Evolutionary conservation across 30 jellyfish, hydroid and myxozoan genomes (phyloP).

Genomic region (Mastigias papua): DNA sequence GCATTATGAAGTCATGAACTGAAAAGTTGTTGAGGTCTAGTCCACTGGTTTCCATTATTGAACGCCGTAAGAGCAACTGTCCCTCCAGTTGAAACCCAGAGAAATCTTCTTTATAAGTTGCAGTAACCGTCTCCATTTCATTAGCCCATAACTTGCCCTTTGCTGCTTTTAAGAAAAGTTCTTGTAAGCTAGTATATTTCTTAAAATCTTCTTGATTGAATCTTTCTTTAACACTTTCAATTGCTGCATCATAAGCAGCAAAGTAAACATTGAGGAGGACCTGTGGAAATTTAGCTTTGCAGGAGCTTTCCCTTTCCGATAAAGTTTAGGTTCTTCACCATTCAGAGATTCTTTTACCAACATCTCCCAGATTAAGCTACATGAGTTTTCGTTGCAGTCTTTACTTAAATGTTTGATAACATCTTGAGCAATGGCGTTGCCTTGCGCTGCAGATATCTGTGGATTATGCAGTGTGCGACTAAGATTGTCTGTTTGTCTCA

Average conservation of each 20-base stretch:
- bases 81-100: background rate
- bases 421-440: slow-evolving; percentile 41
- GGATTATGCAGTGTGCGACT: slow-evolving; percentile 59
- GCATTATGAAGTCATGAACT: slow-evolving; percentile 25
- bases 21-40: slow-evolving; percentile 10
- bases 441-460: slow-evolving; percentile 1
- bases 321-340: slow-evolving; percentile 38
- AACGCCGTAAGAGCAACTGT: background rate
- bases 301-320: slow-evolving; percentile 60
- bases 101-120: background rate
- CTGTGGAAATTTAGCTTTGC: slow-evolving; percentile 42
- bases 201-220: slow-evolving; percentile 50
- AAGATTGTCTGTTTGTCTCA: slow-evolving; percentile 32
- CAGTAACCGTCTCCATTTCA: slow-evolving; percentile 3
- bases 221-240: slow-evolving; percentile 34
- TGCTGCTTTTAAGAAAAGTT: background rate
- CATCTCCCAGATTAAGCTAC: background rate
- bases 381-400: slow-evolving; percentile 33
- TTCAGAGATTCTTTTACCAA: background rate
- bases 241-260: slow-evolving; percentile 44
- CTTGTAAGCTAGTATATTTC: background rate
- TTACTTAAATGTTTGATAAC: slow-evolving; percentile 28
- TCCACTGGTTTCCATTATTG: background rate
- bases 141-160: slow-evolving; percentile 42
- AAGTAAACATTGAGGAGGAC: slow-evolving; percentile 43